Evolutionary conservation across 2,113 vertebrate genomes (phyloP), one percentile per base, ranked within the genome.

Genomic region (Glaucomys volans): DNA sequence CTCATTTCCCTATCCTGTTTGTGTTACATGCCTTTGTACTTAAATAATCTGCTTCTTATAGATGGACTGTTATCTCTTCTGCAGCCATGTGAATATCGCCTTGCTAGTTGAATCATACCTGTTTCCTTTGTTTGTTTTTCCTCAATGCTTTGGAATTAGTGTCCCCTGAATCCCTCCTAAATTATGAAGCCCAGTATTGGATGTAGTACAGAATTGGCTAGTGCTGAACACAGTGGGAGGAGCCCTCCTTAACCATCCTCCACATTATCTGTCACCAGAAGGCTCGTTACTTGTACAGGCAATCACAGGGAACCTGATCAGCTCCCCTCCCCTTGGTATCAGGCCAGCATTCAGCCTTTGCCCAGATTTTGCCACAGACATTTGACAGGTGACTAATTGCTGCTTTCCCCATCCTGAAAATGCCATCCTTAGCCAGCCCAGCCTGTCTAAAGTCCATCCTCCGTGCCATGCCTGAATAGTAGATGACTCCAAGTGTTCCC

Each of bases 331-430:
- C 42, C 57, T 87, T 94, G 81, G 69, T 86, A 14, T 62, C 35
- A 72, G 42, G 92, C 91, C 88, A 97, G 0, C 81, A 76, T 80
- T 87, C 88, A 95, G 87, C 62, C 95, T 86, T 42, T 37, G 72
- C 74, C 66, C 80, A 90, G 94, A 97, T 87, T 88, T 91, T 75
- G 77, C 62, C 76, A 40, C 11, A 95, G 88, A 64, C 40, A 1
- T 88, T 95, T 95, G 85, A 77, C 90, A 89, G 67, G 95, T 86
- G 95, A 95, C 96, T 93, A 83, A 95, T 80, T 94, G 88, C 88
- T 52, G 18, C 67, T 71, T 76, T 95, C 35, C 24, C n/a, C 18
- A 18, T 82, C 72, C 87, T 90, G 77, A 87, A 90, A 96, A 66
- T 42, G 66, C 18, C 93, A n/a, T 72, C 40, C 64, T 81, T 85